A percentile compares a stretch with the other conserved stretches of the same genome.
These are phyloP conservation scores for Oedothorax gibbosus DNA, from an alignment of 1,140 invertebrate genomes.

Conservation along the genomic window DNA sequence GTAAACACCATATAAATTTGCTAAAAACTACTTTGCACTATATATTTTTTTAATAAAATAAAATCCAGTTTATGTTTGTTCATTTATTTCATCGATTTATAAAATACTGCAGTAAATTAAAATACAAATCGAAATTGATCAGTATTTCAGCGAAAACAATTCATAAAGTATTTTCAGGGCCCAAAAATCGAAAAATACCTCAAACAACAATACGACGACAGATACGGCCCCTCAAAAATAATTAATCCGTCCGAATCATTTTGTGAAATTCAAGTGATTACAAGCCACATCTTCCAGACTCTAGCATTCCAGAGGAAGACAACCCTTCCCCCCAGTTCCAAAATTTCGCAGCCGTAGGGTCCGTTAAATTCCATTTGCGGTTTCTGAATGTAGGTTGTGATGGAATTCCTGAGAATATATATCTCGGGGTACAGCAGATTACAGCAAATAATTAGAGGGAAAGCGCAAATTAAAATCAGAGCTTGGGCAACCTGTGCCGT, in stretches of 20 bases:
- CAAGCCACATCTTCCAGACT: conserved; percentile 16
- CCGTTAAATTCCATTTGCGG: conserved; percentile 56
- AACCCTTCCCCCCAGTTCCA: conserved; percentile 15
- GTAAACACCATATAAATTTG: too few relatives aligned
- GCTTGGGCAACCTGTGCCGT: conserved; percentile 25
- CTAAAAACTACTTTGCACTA: too few relatives aligned
- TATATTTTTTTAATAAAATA: too few relatives aligned
- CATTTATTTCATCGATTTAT: too few relatives aligned
- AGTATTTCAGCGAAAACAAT: too few relatives aligned
- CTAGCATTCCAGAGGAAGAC: conserved; percentile 40
- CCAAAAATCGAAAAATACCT: too few relatives aligned
- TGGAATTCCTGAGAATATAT: conserved; percentile 56
- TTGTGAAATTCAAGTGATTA: conserved; percentile 50
- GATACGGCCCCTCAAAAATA: conserved; percentile 1
- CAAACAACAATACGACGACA: too few relatives aligned
- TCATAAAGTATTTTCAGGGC: too few relatives aligned
- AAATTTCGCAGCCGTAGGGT: conserved; percentile 20
- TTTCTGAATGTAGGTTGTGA: conserved; percentile 30
- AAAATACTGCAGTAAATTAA: too few relatives aligned
- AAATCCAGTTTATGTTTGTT: too few relatives aligned
- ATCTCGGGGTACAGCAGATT: conserved; percentile 45
- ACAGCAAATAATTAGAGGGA: conserved; percentile 56
- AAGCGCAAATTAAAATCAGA: conserved; percentile 46
- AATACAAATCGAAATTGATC: too few relatives aligned
- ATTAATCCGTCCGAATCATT: conserved; percentile 48